Percentiles rank a stretch among this genome's conserved stretches.
These are phyloP conservation scores for Andrena chrysosceles DNA, from an alignment of 2,888 invertebrate genomes.

Conservation along the genomic window DNA sequence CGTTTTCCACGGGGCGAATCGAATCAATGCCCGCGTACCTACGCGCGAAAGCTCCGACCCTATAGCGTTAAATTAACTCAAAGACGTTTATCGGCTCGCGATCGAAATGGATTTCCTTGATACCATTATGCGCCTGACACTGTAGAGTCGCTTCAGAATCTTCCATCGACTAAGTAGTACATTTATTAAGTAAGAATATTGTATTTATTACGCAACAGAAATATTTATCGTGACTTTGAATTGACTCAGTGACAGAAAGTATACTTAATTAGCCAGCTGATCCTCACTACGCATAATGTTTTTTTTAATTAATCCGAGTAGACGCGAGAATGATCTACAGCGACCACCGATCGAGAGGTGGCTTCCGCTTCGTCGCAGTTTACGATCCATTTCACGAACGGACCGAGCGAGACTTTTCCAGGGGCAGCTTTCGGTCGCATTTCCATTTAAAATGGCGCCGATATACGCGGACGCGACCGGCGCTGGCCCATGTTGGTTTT, in stretches of 20 bases:
- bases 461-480: constrained; percentile 52
- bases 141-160: too few relatives aligned
- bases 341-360: neutral
- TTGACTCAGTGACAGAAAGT: too few relatives aligned
- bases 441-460: constrained; percentile 64
- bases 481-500: constrained; percentile 54
- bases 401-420: constrained; percentile 38
- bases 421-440: constrained; percentile 37
- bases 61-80: neutral
- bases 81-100: neutral
- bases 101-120: neutral
- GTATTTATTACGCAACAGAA: too few relatives aligned
- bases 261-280: too few relatives aligned
- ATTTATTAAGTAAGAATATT: too few relatives aligned
- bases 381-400: constrained; percentile 35
- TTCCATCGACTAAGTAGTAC: too few relatives aligned
- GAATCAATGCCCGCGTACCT: constrained; percentile 21
- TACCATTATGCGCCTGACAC: neutral
- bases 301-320: neutral
- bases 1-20: neutral
- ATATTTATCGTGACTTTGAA: too few relatives aligned
- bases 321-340: neutral
- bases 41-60: neutral
- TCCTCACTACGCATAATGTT: too few relatives aligned
- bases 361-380: constrained; percentile 29